Evolutionary conservation across 2,797 vertebrate genomes (phyloP).

Genomic region (Heterohyrax brucei): DNA sequence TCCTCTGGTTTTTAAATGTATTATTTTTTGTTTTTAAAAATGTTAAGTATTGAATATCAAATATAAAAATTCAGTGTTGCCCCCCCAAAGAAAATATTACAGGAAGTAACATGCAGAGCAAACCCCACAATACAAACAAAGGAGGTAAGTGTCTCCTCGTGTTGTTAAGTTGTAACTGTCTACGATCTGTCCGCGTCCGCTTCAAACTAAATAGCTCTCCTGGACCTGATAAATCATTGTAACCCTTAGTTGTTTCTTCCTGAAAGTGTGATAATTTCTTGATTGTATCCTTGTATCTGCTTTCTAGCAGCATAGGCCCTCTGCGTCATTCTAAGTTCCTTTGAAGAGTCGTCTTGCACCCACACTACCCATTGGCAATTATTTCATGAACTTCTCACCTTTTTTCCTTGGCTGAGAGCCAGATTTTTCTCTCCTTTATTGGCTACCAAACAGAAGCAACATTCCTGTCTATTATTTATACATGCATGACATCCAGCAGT

Average conservation of each 20-base stretch:
- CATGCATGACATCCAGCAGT: background rate
- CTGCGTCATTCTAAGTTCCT: background rate
- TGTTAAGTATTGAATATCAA: slow-evolving; percentile 63
- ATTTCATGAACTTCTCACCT: background rate
- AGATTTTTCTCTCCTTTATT: slow-evolving; percentile 49
- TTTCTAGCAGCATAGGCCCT: background rate
- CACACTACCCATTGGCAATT: background rate
- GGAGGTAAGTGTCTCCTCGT: slow-evolving; percentile 65
- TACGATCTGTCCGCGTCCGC: background rate
- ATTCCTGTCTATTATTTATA: background rate
- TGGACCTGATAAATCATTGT: background rate
- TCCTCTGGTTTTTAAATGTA: slow-evolving; percentile 8
- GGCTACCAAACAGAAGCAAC: slow-evolving; percentile 11
- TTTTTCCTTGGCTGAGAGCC: slow-evolving; percentile 5
- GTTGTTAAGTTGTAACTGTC: background rate
- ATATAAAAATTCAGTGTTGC: slow-evolving; percentile 38
- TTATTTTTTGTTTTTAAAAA: slow-evolving; percentile 66
- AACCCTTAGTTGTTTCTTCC: slow-evolving; percentile 13
- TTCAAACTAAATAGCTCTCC: slow-evolving; percentile 5
- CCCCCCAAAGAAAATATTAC: slow-evolving; percentile 3
- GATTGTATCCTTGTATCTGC: background rate
- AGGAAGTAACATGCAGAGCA: slow-evolving; percentile 54
- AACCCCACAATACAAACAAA: slow-evolving; percentile 44
- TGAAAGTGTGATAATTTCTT: background rate
- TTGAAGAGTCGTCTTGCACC: background rate